Evolutionary conservation across 2,113 vertebrate species (phyloP).

Genomic region (Petaurus breviceps): DNA sequence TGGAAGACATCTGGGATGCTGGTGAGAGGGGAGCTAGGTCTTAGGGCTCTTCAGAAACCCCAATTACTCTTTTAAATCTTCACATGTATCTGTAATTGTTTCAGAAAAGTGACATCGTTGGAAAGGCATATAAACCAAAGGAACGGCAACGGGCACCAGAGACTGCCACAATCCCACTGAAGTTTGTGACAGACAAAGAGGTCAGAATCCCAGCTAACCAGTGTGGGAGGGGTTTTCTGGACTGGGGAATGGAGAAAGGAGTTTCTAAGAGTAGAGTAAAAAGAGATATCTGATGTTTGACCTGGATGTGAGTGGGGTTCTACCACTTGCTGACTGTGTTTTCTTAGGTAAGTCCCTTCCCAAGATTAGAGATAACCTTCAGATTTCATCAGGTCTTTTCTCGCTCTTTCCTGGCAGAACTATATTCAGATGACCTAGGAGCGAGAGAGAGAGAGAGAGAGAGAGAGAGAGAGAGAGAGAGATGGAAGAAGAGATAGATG

Average conservation of each 20-base stretch:
- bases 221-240: neutral
- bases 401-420: neutral
- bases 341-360: neutral
- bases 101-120: conserved; percentile 71
- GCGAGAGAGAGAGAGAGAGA: too few relatives aligned
- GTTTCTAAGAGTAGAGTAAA: neutral
- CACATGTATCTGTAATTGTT: neutral
- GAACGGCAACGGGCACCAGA: fast-evolving
- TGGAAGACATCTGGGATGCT: conserved; percentile 68
- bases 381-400: neutral
- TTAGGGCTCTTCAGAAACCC: fast-evolving
- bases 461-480: too few relatives aligned
- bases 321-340: neutral
- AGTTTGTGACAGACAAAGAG: conserved; percentile 39
- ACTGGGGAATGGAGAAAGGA: neutral
- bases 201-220: neutral
- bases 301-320: neutral
- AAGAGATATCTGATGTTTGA: neutral
- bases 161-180: neutral
- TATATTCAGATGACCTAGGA: neutral
- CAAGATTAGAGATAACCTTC: neutral
- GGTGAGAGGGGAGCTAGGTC: conserved; percentile 46
- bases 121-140: conserved; percentile 60
- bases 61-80: neutral
- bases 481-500: too few relatives aligned